phyloP scores from a whole-genome alignment of 2,888 invertebrate species.

The Lottia gigantea region DNA sequence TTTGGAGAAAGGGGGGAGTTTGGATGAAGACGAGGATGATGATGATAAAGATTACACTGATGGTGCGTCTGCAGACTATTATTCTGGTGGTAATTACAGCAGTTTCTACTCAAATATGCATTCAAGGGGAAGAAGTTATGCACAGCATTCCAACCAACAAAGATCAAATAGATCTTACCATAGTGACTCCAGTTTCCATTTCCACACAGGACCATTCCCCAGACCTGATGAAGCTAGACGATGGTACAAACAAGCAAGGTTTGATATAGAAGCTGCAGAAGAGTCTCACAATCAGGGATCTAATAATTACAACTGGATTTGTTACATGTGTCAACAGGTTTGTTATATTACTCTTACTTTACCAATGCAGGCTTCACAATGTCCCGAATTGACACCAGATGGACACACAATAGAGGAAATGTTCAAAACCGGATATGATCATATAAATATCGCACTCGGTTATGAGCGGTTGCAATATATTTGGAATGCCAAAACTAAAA shows the following conservation, averaged over 20 bases:
- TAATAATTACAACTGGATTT: constrained; percentile 41
- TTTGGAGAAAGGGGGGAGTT: constrained; percentile 30
- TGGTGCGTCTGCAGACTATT: neutral
- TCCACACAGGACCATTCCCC: constrained; percentile 23
- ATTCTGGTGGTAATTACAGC: neutral
- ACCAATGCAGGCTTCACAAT: too few species aligned
- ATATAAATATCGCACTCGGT: too few species aligned
- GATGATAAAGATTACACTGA: constrained; percentile 17
- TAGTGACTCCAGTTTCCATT: neutral
- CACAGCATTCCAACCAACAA: constrained; percentile 3
- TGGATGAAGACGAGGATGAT: constrained; percentile 24
- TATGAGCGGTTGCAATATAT: too few species aligned
- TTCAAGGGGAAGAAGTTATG: constrained; percentile 2
- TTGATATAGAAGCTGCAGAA: constrained; percentile 37
- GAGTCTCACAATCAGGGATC: constrained; percentile 27
- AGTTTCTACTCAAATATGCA: neutral
- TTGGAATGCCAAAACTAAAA: too few species aligned
- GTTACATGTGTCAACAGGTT: constrained; percentile 49
- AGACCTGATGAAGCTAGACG: constrained; percentile 38
- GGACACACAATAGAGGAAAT: too few species aligned
- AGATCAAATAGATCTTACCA: constrained; percentile 2
- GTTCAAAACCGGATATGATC: too few species aligned
- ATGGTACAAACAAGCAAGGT: constrained; percentile 46
- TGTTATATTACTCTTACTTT: neutral
- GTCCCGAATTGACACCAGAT: too few species aligned